A percentile compares a stretch with the other conserved stretches of the same genome.
Conservation (phyloP, 2,797 vertebrate species). For the Chaetophractus vellerosus region DNA sequence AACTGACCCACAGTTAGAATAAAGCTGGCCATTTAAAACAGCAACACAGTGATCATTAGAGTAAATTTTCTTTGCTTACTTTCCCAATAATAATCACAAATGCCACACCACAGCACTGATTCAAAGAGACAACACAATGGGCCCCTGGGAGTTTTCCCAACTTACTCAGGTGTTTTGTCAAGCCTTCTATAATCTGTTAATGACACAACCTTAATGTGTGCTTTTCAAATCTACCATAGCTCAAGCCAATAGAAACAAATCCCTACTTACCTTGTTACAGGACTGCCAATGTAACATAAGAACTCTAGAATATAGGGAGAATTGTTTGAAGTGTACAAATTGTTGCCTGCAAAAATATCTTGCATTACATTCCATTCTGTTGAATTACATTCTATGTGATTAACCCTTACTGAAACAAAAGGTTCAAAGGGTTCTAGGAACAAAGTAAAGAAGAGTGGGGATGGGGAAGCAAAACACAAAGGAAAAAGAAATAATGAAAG, state of each 20-base stretch:
- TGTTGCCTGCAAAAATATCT: conserved; percentile 8
- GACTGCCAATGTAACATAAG: neutral
- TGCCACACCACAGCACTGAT: neutral
- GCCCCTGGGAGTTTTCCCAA: neutral
- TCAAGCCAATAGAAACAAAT: neutral
- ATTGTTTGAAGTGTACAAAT: neutral
- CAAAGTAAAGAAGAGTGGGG: neutral
- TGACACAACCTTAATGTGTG: neutral
- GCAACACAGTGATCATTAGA: neutral
- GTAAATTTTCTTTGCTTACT: neutral
- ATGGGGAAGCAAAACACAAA: rapidly evolving
- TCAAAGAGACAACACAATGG: neutral
- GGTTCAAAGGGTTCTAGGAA: neutral
- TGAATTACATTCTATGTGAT: neutral
- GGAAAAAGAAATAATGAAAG: neutral
- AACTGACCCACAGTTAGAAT: neutral
- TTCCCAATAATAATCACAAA: neutral
- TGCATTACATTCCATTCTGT: neutral
- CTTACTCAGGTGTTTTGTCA: neutral
- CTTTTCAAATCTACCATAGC: neutral
- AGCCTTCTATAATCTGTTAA: neutral
- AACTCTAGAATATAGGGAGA: neutral
- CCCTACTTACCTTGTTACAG: neutral
- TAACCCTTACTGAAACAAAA: neutral
- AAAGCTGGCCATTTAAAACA: neutral